A percentile compares a stretch with the other conserved stretches of the same genome.
Conservation (phyloP, 2,113 vertebrate species). For the Vimba vimba region DNA sequence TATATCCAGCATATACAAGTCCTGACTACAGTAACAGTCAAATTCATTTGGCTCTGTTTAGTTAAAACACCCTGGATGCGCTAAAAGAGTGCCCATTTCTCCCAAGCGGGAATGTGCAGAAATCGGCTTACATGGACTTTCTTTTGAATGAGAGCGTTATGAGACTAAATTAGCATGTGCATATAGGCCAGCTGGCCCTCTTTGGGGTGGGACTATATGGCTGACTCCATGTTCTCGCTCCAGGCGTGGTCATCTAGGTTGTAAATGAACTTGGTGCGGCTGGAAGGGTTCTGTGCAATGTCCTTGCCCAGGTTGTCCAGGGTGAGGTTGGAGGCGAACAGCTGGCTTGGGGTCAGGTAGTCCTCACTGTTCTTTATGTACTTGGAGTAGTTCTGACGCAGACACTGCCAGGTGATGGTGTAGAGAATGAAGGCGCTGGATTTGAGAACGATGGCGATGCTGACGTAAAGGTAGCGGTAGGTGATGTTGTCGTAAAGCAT, state of each 20-base stretch:
- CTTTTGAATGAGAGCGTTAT: constrained; percentile 16
- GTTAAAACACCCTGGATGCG: constrained; percentile 37
- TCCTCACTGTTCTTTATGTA: constrained; percentile 94
- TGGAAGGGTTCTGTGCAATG: constrained; percentile 76
- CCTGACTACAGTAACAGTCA: constrained; percentile 45
- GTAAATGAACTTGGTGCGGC: constrained; percentile 98
- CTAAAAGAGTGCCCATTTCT: constrained; percentile 30
- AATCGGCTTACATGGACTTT: background rate
- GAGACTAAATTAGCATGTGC: constrained; percentile 35
- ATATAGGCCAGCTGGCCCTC: constrained; percentile 15
- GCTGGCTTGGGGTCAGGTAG: constrained; percentile 87
- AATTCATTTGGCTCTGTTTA: constrained; percentile 39
- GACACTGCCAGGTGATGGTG: constrained; percentile 93
- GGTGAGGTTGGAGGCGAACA: constrained; percentile 91
- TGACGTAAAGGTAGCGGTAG: constrained; percentile 93
- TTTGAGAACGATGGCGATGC: constrained; percentile 94
- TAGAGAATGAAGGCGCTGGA: constrained; percentile 93
- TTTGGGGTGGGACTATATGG: constrained; percentile 83
- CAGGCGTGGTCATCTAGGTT: constrained; percentile 95
- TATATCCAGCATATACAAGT: constrained; percentile 35
- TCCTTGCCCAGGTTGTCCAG: constrained; percentile 89
- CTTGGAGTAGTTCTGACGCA: constrained; percentile 93
- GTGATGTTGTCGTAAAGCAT: constrained; percentile 90
- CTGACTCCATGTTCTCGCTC: constrained; percentile 99
- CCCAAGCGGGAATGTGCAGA: constrained; percentile 14